A percentile compares a stretch with the other conserved stretches of the same genome.
These are phyloP conservation scores for Doryteuthis pealeii DNA, from an alignment of 1,140 invertebrate genomes.

Conservation along the genomic window DNA sequence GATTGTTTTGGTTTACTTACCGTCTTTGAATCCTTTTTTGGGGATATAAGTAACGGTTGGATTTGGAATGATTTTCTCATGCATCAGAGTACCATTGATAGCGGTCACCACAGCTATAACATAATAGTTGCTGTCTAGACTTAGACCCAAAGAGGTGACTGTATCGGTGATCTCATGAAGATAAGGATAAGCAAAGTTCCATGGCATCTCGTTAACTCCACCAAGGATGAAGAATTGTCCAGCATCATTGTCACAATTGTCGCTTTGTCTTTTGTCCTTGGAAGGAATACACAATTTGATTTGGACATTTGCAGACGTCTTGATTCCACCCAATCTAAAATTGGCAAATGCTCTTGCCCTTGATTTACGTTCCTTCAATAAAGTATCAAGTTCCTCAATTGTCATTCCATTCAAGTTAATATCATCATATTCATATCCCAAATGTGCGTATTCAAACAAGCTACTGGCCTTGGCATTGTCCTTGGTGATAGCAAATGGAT, in stretches of 20 bases:
- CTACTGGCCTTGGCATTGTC: conserved; percentile 11
- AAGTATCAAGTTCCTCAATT: conserved; percentile 19
- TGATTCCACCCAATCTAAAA: conserved; percentile 27
- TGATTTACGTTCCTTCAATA: conserved; percentile 21
- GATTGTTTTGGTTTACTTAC: conserved; percentile 20
- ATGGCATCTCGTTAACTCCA: conserved; percentile 29
- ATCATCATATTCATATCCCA: conserved; percentile 26
- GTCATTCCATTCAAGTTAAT: conserved; percentile 27
- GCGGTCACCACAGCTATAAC: conserved; percentile 21
- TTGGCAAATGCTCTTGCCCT: conserved; percentile 24
- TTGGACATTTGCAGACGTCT: conserved; percentile 27
- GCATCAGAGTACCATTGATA: conserved; percentile 28
- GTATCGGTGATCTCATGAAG: conserved; percentile 27
- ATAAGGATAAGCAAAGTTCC: conserved; percentile 28
- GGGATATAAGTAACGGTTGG: conserved; percentile 23
- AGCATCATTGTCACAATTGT: conserved; percentile 22
- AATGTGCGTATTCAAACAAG: neutral
- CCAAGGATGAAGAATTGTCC: conserved; percentile 35
- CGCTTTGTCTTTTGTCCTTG: conserved; percentile 11
- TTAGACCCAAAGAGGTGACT: conserved; percentile 3
- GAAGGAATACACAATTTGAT: conserved; percentile 21
- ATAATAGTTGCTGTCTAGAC: conserved; percentile 20
- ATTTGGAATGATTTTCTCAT: conserved; percentile 14
- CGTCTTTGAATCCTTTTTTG: conserved; percentile 17
- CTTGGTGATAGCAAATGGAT: conserved; percentile 27